phyloP scores from a whole-genome alignment of 2,888 invertebrate genomes.

The Pilophorus perplexus region DNA sequence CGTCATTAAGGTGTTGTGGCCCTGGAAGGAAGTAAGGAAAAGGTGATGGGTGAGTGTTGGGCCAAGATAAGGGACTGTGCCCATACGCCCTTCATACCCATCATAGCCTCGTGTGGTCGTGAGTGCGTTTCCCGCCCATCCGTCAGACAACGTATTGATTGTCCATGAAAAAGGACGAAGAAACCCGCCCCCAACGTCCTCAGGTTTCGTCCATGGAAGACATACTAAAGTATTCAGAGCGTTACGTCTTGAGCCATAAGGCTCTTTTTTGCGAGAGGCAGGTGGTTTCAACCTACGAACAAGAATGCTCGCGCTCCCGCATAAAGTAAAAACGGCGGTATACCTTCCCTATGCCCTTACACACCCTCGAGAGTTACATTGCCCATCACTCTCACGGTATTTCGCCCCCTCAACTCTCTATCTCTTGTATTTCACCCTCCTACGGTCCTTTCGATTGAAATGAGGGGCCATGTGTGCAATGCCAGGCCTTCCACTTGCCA shows the following conservation, averaged over 20 bases:
- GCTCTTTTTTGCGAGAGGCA: neutral
- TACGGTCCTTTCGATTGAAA: slow-evolving; percentile 22
- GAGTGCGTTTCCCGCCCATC: slow-evolving; percentile 15
- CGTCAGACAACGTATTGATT: slow-evolving; percentile 29
- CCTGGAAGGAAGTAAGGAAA: neutral
- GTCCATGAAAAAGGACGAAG: slow-evolving; percentile 20
- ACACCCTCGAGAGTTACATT: too few relatives aligned
- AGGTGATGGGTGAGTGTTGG: slow-evolving; percentile 29
- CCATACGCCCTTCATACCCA: neutral
- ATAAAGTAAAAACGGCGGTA: slow-evolving; percentile 4
- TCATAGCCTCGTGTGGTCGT: neutral
- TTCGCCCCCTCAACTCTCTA: neutral
- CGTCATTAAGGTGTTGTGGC: slow-evolving; percentile 23
- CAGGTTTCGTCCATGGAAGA: neutral
- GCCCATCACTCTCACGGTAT: neutral
- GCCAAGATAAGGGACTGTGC: slow-evolving; percentile 19
- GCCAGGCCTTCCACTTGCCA: slow-evolving; percentile 13
- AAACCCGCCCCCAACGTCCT: neutral
- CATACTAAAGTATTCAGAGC: slow-evolving; percentile 3
- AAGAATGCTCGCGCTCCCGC: neutral
- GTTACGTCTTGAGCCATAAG: neutral
- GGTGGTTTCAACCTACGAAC: neutral
- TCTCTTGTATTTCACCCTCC: neutral
- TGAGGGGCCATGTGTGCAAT: slow-evolving; percentile 26
- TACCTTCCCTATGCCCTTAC: too few relatives aligned